These are phyloP conservation scores for Epiblema foenella DNA, from an alignment of 2,888 invertebrate species.

Conservation along the genomic window DNA sequence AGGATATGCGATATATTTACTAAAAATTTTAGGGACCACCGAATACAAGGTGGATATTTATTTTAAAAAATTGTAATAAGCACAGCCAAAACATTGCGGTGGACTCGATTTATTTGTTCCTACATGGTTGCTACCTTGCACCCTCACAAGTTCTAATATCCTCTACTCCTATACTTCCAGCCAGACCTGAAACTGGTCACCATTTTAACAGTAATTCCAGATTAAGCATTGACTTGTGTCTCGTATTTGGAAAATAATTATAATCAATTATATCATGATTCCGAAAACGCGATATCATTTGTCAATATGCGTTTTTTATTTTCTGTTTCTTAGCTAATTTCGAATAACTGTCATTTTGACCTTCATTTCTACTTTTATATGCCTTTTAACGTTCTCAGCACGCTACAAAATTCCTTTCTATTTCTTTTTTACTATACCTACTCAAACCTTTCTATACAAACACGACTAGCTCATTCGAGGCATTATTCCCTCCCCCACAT, in stretches of 20 bases:
- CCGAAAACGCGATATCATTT: not conserved
- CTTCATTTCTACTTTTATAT: not conserved
- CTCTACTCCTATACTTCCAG: not conserved
- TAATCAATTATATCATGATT: too few relatives aligned
- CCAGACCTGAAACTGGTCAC: not conserved
- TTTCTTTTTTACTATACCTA: conserved; percentile 33
- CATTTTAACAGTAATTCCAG: conserved; percentile 24
- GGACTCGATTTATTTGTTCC: conserved; percentile 71
- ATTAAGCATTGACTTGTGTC: not conserved
- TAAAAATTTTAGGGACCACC: conserved; percentile 56
- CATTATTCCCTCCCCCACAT: not conserved
- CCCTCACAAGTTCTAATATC: conserved; percentile 17
- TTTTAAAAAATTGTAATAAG: conserved; percentile 67
- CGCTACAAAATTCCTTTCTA: conserved; percentile 27
- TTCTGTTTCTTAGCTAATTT: conserved; percentile 9
- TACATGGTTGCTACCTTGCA: conserved; percentile 49
- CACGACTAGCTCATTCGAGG: not conserved
- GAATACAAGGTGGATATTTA: conserved; percentile 61
- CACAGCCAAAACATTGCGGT: conserved; percentile 81
- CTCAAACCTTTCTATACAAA: conserved; percentile 36
- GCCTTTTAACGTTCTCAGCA: not conserved
- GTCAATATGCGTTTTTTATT: not conserved
- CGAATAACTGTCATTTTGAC: not conserved
- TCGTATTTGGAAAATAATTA: too few relatives aligned
- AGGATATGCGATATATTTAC: conserved; percentile 54